Base-by-base conservation (phyloP, 2,113 vertebrate genomes). In the Paramisgurnus dabryanus region DNA sequence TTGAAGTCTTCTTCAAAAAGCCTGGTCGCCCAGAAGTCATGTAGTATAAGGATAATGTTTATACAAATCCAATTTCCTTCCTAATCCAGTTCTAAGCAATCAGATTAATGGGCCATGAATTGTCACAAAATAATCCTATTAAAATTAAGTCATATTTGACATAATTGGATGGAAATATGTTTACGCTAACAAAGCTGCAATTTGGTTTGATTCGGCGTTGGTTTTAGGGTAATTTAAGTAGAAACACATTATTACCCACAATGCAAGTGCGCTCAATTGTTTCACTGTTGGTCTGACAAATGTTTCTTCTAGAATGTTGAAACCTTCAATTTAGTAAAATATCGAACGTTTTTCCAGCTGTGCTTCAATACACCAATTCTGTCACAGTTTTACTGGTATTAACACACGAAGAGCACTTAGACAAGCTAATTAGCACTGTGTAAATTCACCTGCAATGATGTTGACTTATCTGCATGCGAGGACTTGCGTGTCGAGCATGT, bases 381-480 rank as follows among this genome's bases (percentile, higher is more conserved):
- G n/a, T 13, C 7, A 3, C 6, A 6, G 0, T n/a, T 53, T 45
- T 53, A 3, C 17, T 18, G 1, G 6, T 58, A 58, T 76, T 17
- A 75, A 63, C 73, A 61, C 17, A 50, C 1, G 22, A 15, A 13
- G n/a, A 67, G 39, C 39, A 41, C 6, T 75, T 65, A 67, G 45
- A 63, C 22, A 74, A 80, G n/a, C 53, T 47, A 79, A 77, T 80
- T 78, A 45, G 40, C 34, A 12, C 22, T 43, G 57, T 83, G 78
- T 80, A 67, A 83, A 83, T 83, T 77, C 50, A 78, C 61, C 72
- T 57, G 72, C 67, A 66, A 70, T 22, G 11, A 47, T 77, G 72
- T 75, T 57, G 43, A 27, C 43, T 60, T 73, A 68, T 75, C 78
- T 57, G 50, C 71, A 60, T 75, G 18, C 63, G 43, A 63, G 34